Evolutionary conservation across 2,113 vertebrate genomes (phyloP), one percentile per base, ranked within the genome.

Genomic region (Alces alces): DNA sequence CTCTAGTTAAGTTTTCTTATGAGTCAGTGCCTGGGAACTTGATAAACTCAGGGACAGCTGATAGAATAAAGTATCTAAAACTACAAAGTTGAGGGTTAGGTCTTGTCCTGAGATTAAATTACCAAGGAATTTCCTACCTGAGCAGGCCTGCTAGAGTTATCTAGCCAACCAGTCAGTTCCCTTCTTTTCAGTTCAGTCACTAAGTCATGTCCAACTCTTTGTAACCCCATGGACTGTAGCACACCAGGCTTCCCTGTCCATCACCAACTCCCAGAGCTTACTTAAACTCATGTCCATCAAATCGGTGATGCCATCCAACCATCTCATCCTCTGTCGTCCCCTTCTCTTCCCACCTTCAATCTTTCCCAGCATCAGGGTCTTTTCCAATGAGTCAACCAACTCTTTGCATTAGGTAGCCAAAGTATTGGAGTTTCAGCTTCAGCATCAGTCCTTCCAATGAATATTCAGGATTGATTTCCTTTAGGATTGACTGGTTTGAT

Each of bases 41-140:
- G 89, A 96, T 91, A 91, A 91, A 93, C 89, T 76, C 80, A 94
- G 58, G 39, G 28, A 78, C 33, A 92, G 17, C 39, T 95, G 66
- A 85, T 47, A 85, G n/a, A 86, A 96, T 94, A 45, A 76, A 64
- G 21, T 80, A 52, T 95, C 84, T 54, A 91, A 85, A 91, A 17
- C 50, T 91, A 47, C 17, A 54, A 91, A 93, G 91, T 66, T 91
- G 60, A 91, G 16, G 17, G 8, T 39, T 93, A 80, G 76, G 54
- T 52, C 47, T 19, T 85, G 54, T 88, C 86, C 93, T 96, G 66
- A 96, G 28, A 43, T 95, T 54, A 93, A 39, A 27, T 94, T 60
- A 60, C 64, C n/a, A 36, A 82, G 86, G 50, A 91, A 85, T 43
- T 66, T 54, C 21, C 93, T 73, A 80, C 86, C 85, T 50, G 27